Base-by-base conservation (phyloP, 2,113 vertebrate genomes). In the Donacobius atricapilla region DNA sequence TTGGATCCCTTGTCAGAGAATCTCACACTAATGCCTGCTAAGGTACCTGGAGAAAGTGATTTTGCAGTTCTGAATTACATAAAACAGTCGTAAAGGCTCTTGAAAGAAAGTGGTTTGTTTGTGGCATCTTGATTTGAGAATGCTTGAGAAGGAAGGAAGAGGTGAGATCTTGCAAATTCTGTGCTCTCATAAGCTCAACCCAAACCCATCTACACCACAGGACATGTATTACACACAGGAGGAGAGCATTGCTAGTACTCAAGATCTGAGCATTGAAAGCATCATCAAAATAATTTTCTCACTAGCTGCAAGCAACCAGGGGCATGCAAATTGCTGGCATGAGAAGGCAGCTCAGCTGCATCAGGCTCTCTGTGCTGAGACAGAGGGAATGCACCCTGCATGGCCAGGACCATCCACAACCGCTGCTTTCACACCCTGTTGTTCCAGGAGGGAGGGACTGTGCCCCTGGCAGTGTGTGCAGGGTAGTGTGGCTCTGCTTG, bases 91-190 rank as follows among this genome's bases (percentile, higher is more conserved):
- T 57, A 39, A 15, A 50, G 71, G 37, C 0, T 2, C 63, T 85
- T 80, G 57, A 79, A 89, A 89, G 76, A 91, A 94, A 83, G 86
- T 5, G 53, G 66, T 85, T 94, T 84, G 23, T 81, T 94, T 81
- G 80, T 1, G 3, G 79, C 30, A 7, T 45, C 19, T 42, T 61
- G 58, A 48, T 90, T 63, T 92, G 64, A 66, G 64, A 86, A 39
- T 37, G 76, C 80, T 78, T 73, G 42, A 86, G 64, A 89, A 92
- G 79, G 77, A 94, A 95, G 95, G 95, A 96, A 95, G 86, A 92
- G 86, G 89, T 78, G 42, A 95, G 51, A 83, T 75, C n/a, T 37
- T 91, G 80, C 39, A 90, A 80, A 91, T 93, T 89, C 31, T 81
- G 25, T 56, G 47, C 51, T 73, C 54, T 86, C 33, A 51, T 77